phyloP scores from a whole-genome alignment of 1,140 invertebrate species.

The Eupristina koningsbergeri region DNA sequence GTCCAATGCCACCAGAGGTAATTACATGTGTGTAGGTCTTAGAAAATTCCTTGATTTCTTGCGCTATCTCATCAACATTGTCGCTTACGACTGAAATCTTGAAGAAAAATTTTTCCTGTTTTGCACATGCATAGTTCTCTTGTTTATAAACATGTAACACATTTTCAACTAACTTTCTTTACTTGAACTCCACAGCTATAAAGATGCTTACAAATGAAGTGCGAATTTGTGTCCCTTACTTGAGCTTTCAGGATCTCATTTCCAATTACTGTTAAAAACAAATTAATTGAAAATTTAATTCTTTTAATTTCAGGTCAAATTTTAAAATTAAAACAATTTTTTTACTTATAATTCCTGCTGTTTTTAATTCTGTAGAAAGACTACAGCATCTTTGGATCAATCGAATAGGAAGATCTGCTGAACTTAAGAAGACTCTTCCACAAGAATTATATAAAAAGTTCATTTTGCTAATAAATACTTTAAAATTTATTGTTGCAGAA shows the following conservation, averaged over 20 bases:
- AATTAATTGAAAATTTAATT: constrained; percentile 26
- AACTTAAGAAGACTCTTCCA: not conserved
- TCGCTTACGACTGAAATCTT: constrained; percentile 83
- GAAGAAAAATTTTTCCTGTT: constrained; percentile 54
- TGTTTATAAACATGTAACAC: constrained; percentile 34
- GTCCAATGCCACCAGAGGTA: constrained; percentile 87
- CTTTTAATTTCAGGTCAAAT: not conserved
- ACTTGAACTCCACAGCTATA: constrained; percentile 80
- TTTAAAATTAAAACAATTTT: constrained; percentile 13
- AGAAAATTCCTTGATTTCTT: constrained; percentile 81
- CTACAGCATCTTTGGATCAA: constrained; percentile 49
- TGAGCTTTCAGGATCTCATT: constrained; percentile 91
- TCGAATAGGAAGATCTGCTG: constrained; percentile 29
- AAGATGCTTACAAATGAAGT: constrained; percentile 79
- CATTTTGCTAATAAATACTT: constrained; percentile 24
- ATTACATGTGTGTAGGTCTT: constrained; percentile 78
- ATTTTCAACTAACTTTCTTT: constrained; percentile 71
- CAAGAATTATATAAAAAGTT: constrained; percentile 16
- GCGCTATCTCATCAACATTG: constrained; percentile 79
- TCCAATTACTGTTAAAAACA: constrained; percentile 79
- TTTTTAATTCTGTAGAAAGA: constrained; percentile 50
- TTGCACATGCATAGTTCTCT: constrained; percentile 41
- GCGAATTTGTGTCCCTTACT: constrained; percentile 83
- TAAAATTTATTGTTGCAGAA: not conserved
- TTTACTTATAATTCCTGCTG: constrained; percentile 68